phyloP scores from a whole-genome alignment of 2,797 vertebrate species.

The Prionace glauca region DNA sequence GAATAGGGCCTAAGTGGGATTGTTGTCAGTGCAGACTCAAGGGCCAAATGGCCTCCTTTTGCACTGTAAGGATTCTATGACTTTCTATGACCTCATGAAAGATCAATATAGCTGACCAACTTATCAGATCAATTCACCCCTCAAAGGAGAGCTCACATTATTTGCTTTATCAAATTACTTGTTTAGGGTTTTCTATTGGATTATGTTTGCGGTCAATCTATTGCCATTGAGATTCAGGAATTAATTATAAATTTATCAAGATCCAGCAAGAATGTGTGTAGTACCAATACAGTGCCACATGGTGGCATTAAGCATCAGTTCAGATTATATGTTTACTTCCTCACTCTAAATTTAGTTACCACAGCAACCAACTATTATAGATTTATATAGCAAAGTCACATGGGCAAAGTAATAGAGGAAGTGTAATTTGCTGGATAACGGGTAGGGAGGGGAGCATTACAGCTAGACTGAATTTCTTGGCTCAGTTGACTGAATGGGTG shows the following conservation, averaged over 20 bases:
- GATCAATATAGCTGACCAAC: not conserved
- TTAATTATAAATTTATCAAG: not conserved
- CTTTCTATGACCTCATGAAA: too few relatives aligned
- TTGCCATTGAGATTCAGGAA: not conserved
- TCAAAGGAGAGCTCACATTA: not conserved
- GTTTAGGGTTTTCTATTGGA: not conserved
- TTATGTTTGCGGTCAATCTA: not conserved
- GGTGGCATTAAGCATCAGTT: conserved; percentile 1
- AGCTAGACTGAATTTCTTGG: too few relatives aligned
- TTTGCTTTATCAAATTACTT: not conserved
- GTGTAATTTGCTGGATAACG: not conserved
- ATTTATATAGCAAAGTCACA: not conserved
- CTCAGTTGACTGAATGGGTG: too few relatives aligned
- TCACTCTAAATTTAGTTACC: not conserved
- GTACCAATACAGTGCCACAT: not conserved
- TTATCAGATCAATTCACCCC: too few relatives aligned
- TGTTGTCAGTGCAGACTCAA: too few relatives aligned
- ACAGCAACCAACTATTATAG: not conserved
- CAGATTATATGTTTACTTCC: not conserved
- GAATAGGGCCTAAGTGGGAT: too few relatives aligned
- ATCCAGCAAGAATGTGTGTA: not conserved
- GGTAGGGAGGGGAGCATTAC: not conserved
- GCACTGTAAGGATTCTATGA: too few relatives aligned
- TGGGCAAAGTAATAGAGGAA: not conserved
- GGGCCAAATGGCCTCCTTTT: too few relatives aligned